Conservation (phyloP, 2,888 invertebrate species). For the Timema cristinae region DNA sequence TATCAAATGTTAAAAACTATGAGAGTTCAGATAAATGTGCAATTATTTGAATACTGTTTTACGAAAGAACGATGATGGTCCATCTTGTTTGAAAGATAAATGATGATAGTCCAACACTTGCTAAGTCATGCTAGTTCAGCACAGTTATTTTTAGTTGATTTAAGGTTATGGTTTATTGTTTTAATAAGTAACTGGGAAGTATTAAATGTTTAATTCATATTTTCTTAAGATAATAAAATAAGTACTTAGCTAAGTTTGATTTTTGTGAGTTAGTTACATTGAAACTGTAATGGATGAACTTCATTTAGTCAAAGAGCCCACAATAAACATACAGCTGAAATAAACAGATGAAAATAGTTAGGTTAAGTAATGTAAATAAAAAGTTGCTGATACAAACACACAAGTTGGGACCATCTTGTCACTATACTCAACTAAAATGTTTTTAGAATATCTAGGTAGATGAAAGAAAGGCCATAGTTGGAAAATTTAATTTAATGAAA, state of each 20-base stretch:
- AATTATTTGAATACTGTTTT: neutral
- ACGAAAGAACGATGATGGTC: neutral
- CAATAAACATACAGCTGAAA: neutral
- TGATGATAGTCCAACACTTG: neutral
- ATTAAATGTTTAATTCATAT: neutral
- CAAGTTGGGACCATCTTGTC: conserved; percentile 1
- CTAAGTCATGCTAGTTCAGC: neutral
- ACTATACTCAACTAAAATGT: neutral
- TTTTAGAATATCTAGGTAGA: neutral
- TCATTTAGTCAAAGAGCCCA: neutral
- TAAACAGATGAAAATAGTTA: neutral
- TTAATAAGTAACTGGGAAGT: neutral
- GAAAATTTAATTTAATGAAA: neutral
- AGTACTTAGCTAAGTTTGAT: too few species aligned
- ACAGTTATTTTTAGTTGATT: neutral
- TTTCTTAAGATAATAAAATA: neutral
- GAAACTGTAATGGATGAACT: neutral
- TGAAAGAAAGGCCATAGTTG: neutral
- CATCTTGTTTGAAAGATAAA: too few species aligned
- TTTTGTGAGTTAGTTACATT: neutral
- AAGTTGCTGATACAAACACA: neutral
- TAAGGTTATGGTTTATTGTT: neutral
- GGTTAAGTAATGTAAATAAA: neutral
- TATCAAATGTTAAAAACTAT: too few species aligned
- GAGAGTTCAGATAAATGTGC: neutral